phyloP scores from a whole-genome alignment of 2,888 invertebrate genomes.

The Kuschelorhynchus macadamiae region DNA sequence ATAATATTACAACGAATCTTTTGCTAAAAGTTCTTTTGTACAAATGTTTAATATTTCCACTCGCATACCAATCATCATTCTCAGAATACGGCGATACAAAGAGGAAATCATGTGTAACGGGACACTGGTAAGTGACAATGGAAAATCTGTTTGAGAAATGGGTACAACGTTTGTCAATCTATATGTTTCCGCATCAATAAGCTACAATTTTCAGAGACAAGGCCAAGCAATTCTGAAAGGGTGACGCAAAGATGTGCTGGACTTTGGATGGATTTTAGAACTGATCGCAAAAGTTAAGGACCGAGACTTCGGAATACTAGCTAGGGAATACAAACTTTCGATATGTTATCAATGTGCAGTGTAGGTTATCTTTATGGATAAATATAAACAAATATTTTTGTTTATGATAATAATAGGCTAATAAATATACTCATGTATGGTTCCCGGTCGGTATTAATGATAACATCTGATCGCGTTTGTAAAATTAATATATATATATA shows the following conservation, averaged over 20 bases:
- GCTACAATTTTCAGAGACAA: constrained; percentile 50
- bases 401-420: no score
- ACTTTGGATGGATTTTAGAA: constrained; percentile 32
- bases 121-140: constrained; percentile 38
- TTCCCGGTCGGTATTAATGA: no score
- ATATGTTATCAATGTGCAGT: no score
- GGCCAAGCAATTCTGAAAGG: constrained; percentile 39
- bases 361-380: no score
- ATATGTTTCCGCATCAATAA: constrained; percentile 66
- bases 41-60: background rate
- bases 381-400: no score
- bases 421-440: no score
- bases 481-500: no score
- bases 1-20: no score
- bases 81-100: constrained; percentile 9
- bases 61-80: background rate
- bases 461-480: no score
- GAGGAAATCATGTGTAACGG: constrained; percentile 27
- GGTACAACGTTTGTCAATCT: constrained; percentile 67
- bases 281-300: constrained; percentile 5
- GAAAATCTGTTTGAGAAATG: constrained; percentile 60
- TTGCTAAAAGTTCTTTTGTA: background rate
- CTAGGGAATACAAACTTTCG: background rate
- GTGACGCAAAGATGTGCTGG: constrained; percentile 35
- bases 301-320: background rate